phyloP scores from a whole-genome alignment of 2,797 vertebrate genomes.

The Darevskia nairensis region DNA sequence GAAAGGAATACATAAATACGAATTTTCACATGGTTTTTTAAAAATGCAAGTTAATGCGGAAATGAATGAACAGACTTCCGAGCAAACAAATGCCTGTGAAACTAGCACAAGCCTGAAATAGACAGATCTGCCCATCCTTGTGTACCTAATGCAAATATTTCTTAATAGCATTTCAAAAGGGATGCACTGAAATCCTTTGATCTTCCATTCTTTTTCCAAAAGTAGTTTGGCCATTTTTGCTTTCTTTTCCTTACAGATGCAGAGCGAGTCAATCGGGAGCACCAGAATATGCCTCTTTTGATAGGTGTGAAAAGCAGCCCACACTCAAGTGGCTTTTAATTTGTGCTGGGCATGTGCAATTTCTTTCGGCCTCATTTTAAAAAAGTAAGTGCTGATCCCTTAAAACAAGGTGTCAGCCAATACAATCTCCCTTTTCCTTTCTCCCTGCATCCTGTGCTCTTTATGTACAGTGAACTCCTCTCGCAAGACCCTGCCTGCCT shows the following conservation, averaged over 20 bases:
- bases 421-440: constrained; percentile 2
- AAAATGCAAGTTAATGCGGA: background rate
- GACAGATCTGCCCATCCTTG: background rate
- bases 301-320: background rate
- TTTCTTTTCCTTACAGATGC: background rate
- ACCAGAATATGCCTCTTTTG: background rate
- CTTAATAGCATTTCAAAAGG: background rate
- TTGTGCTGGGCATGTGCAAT: background rate
- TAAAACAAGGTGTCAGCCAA: constrained; percentile 18
- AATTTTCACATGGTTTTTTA: too few relatives aligned
- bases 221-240: background rate
- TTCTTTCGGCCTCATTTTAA: background rate
- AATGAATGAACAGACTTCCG: background rate
- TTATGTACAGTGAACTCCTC: background rate
- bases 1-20: too few relatives aligned
- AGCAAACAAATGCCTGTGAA: too few relatives aligned
- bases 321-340: constrained; percentile 11
- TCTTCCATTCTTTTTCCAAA: background rate
- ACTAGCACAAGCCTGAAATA: background rate
- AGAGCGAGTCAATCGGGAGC: background rate
- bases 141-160: too few relatives aligned
- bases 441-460: background rate
- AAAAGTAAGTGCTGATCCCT: background rate
- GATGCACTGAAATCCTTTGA: background rate
- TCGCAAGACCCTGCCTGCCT: constrained; percentile 4